Evolutionary conservation across 2,888 invertebrate genomes (phyloP), one percentile per base, ranked within the genome.

Genomic region (Nebria salina): DNA sequence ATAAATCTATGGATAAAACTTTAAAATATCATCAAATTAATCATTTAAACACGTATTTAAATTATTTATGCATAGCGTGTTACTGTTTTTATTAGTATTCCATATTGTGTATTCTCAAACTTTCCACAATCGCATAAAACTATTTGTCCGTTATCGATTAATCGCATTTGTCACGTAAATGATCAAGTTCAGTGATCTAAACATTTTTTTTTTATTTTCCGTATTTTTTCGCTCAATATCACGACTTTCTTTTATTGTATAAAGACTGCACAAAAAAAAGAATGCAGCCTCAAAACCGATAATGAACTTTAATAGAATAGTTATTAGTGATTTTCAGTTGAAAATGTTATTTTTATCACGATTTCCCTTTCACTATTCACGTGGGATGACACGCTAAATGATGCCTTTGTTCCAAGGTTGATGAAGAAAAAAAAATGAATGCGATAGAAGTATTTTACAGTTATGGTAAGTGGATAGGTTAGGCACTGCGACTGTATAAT

Each of bases 291-390:
- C 54, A 54, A 54, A 11, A 54, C 65, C 64, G 64, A 74, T 64
- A 74, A 43, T 76, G 76, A 76, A 34, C 54, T 54, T 54, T 8
- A 54, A 8, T 13, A 54, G 54, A 8, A 54, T 54, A 11, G 13
- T 54, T 54, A 54, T 54, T 54, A 54, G 8, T 54, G 54, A 54
- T 54, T 54, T 54, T 54, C 4, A 54, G 54, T 54, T 54, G 13
- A 54, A 54, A 54, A 8, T 8, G 54, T 54, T 54, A 11, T 54
- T 54, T 54, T 54, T 54, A 13, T 43, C 41, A 26, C 65, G 75
- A 80, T 66, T 79, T 80, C 42, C 80, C 80, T 80, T 80, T 80
- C 80, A 80, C 80, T 80, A 43, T 42, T 80, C 80, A 80, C 80
- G 80, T 78, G 78, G 54, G 65, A 15, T 41, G 78, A 15, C 41